Conservation (phyloP, 2,888 invertebrate species). For the Cephonodes hylas region DNA sequence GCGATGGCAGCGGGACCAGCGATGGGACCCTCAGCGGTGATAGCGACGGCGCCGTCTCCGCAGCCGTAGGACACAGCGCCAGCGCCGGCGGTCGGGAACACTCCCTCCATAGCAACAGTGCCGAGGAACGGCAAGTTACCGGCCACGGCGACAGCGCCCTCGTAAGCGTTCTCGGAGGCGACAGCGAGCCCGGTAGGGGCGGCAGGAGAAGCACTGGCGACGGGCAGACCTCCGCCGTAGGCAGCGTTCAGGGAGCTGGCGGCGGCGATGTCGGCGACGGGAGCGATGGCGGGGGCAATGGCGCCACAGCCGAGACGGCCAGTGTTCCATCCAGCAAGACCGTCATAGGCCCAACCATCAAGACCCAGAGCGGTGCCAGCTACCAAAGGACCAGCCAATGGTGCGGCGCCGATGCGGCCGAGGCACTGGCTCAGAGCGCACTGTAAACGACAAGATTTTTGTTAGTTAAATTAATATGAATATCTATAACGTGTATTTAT, state of each 20-base stretch:
- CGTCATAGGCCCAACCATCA: not conserved
- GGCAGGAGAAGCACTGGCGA: conserved; percentile 19
- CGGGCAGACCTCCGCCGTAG: conserved; percentile 17
- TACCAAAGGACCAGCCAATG: not conserved
- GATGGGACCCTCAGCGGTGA: conserved; percentile 13
- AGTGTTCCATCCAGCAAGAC: not conserved
- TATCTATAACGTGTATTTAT: too few species aligned
- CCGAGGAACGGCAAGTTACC: conserved; percentile 35
- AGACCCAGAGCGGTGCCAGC: not conserved
- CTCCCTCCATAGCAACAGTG: conserved; percentile 37
- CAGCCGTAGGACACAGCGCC: conserved; percentile 31
- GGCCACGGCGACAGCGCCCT: conserved; percentile 19
- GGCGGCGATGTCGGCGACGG: conserved; percentile 25
- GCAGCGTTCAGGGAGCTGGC: conserved; percentile 20
- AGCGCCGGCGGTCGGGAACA: conserved; percentile 33
- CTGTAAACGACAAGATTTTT: not conserved
- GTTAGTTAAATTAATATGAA: too few species aligned
- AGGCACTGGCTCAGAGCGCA: conserved; percentile 6
- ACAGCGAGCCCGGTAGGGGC: conserved; percentile 25
- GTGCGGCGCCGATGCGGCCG: not conserved
- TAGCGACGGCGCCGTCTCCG: conserved; percentile 21
- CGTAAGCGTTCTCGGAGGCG: conserved; percentile 26
- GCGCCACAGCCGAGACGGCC: conserved; percentile 10
- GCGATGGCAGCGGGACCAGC: conserved; percentile 9
- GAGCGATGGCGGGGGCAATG: conserved; percentile 22